Base-by-base conservation (phyloP, 2,113 vertebrate species). In the Psettodes erumei region DNA sequence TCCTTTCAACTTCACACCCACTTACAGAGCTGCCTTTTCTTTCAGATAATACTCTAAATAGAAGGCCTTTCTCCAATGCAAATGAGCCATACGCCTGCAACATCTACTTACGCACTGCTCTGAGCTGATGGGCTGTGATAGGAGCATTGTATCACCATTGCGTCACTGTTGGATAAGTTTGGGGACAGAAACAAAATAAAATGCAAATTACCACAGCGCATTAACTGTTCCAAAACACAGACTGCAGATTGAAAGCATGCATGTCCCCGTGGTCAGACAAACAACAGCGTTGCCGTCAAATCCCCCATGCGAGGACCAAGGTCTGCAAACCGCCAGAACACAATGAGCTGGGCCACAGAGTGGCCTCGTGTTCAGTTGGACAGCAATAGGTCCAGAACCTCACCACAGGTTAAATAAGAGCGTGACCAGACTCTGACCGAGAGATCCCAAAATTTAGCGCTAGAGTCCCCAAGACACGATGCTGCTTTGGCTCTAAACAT, bases 371-470 rank as follows among this genome's bases (percentile, higher is more conserved):
- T 81, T 79, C 76, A 72, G 28, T 75, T 88, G 77, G 82, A 90
- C 70, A 86, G 77, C 53, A 81, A 86, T 51, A 77, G 79, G 81
- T 76, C 74, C 82, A 74, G 75, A 87, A 72, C 61, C 71, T 89
- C 84, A 86, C 82, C 82, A 23, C 88, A 81, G 77, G 86, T 89
- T 87, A 79, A 89, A 89, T 79, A 74, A 80, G 83, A 86, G 71
- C 62, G 75, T 86, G 81, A 89, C 82, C 83, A 84, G 43, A 84
- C 28, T 80, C 50, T 76, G 58, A 84, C 62, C 68, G 40, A 76
- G 43, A 60, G 45, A 77, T 85, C 65, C 66, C 78, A 85, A 84
- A 78, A 75, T 69, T 48, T 23, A 50, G 32, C 54, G 33, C 55
- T 75, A 77, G 75, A 83, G 71, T 79, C 79, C 69, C 66, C 58